Evolutionary conservation across 1,140 invertebrate genomes (phyloP).

Genomic region (Drosophila triauraria): DNA sequence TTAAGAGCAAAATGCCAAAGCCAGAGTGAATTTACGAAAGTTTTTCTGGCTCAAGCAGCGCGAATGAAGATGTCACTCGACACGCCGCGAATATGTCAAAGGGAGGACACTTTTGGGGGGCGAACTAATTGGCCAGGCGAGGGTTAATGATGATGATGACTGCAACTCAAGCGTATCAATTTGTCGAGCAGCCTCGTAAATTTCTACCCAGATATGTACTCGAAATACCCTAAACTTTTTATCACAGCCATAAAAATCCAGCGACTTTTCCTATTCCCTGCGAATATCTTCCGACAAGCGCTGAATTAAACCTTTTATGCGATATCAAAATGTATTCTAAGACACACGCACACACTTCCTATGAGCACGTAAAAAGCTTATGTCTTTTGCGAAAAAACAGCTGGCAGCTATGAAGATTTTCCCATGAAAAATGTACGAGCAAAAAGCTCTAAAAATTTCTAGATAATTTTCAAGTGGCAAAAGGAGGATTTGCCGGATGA

Average conservation of each 20-base stretch:
- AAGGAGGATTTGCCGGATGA: slow-evolving; percentile 26
- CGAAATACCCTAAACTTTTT: slow-evolving; percentile 42
- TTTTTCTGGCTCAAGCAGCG: slow-evolving; percentile 30
- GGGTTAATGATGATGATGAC: slow-evolving; percentile 39
- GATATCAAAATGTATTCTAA: slow-evolving; percentile 51
- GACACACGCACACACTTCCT: slow-evolving; percentile 26
- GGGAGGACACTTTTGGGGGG: slow-evolving; percentile 19
- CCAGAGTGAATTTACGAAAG: slow-evolving; percentile 58
- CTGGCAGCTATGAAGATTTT: slow-evolving; percentile 33
- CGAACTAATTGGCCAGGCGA: slow-evolving; percentile 41
- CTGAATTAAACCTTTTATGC: slow-evolving; percentile 72
- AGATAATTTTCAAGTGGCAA: slow-evolving; percentile 57
- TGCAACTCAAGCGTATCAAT: slow-evolving; percentile 21
- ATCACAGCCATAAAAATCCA: slow-evolving; percentile 38
- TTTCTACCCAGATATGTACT: slow-evolving; percentile 9
- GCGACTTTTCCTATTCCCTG: slow-evolving; percentile 5
- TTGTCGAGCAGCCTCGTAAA: slow-evolving; percentile 35
- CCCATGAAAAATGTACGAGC: slow-evolving; percentile 67
- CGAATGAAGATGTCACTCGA: slow-evolving; percentile 29
- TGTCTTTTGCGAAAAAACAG: slow-evolving; percentile 62
- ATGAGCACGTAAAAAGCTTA: slow-evolving; percentile 67
- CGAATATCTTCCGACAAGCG: slow-evolving; percentile 16
- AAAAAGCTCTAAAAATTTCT: slow-evolving; percentile 40
- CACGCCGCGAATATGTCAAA: slow-evolving; percentile 47
- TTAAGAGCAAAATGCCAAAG: slow-evolving; percentile 48